Evolutionary conservation across 2,113 vertebrate genomes (phyloP), one percentile per base, ranked within the genome.

Genomic region (Rostratula benghalensis): DNA sequence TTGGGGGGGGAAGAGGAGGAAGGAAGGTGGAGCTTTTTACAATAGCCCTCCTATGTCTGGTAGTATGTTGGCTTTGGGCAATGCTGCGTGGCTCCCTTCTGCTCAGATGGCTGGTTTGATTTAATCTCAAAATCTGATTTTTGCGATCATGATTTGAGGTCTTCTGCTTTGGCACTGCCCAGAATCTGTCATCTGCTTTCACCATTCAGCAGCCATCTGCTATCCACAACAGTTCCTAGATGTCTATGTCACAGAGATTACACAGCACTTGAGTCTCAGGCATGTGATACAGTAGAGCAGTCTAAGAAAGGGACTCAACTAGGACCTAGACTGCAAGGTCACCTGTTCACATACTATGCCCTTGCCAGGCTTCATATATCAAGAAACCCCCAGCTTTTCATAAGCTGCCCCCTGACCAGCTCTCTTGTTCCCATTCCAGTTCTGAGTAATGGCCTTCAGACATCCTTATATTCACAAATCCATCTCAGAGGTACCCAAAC

Each of bases 161-260:
- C 65, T 46, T 94, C 54, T 28, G 59, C 13, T 79, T 94, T 89
- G 87, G 56, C 73, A 68, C 60, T 81, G 69, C 35, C 65, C 86
- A 89, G 88, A 93, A 89, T 82, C 53, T 81, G 73, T 87, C 45
- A 87, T 53, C 67, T 89, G 73, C 67, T 91, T 87, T 87, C 69
- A 46, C 61, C 56, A 65, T 87, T 89, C 65, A 75, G 70, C 75
- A 85, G 77, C 89, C 80, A 76, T 94, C 80, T 96, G 92, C 87
- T 91, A 53, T 89, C 74, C 81, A 48, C 54, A 77, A n/a, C 33
- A 45, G 70, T 92, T 92, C 86, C 57, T 92, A 77, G 65, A 91
- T 87, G 50, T 83, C 81, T 91, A 0, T 85, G 81, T n/a, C 50
- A 73, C 74, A 85, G 83, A 94, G 37, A 87, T 89, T 65, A 79